Evolutionary conservation across 2,113 vertebrate species (phyloP).

Genomic region (Microtus pennsylvanicus): DNA sequence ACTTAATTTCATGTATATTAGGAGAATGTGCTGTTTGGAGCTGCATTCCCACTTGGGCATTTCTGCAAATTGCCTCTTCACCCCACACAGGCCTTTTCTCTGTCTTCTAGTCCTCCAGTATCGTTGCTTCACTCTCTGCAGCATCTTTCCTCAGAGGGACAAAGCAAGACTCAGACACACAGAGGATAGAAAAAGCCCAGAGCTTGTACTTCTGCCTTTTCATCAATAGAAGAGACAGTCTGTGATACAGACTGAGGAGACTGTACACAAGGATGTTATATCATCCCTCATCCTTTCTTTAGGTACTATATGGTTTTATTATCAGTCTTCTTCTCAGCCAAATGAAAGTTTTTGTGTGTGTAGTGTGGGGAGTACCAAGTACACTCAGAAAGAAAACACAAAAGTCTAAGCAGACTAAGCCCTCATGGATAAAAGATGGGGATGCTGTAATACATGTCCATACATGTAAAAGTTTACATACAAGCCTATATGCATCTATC

Average conservation of each 20-base stretch:
- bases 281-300: background rate
- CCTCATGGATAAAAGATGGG: background rate
- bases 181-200: background rate
- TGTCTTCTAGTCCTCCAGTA: slow-evolving; percentile 59
- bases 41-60: slow-evolving; percentile 85
- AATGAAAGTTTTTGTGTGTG: background rate
- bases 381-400: background rate
- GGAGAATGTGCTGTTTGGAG: slow-evolving; percentile 81
- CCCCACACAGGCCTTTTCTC: slow-evolving; percentile 61
- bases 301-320: background rate
- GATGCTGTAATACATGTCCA: background rate
- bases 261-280: background rate
- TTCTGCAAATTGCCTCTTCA: slow-evolving; percentile 84
- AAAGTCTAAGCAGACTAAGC: background rate
- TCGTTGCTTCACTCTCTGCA: slow-evolving; percentile 4
- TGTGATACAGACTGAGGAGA: accelerated
- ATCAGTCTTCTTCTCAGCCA: background rate
- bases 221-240: background rate
- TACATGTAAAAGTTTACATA: background rate
- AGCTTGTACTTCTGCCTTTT: background rate
- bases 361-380: background rate
- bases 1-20: slow-evolving; percentile 89
- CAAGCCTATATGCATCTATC: background rate
- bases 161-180: background rate
- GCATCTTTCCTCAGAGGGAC: background rate